Evolutionary conservation across 1,140 invertebrate species (phyloP), one percentile per base, ranked within the genome.

Genomic region (Drosophila lacteicornis): DNA sequence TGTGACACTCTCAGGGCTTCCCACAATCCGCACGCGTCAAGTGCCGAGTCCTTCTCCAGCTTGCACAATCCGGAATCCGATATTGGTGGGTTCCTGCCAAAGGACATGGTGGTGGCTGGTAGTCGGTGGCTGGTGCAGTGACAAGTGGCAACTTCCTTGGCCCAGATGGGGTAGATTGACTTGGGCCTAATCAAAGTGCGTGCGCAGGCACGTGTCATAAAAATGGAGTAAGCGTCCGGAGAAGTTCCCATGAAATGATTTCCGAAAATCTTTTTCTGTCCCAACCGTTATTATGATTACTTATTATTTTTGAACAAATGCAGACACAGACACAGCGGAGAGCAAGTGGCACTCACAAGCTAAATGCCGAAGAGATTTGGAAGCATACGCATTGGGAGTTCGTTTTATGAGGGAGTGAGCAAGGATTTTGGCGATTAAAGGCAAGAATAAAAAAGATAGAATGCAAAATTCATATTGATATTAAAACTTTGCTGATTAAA

Each of bases 271-370:
- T 81, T 71, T 71, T 61, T 63, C 66, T 59, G 27, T 61, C 42
- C 49, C 59, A 79, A 81, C 66, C 73, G 65, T 75, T 78, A 81
- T 88, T 90, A 81, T 88, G 84, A 88, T 88, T 85, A 84, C 77
- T 85, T 88, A 85, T 87, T 90, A 75, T 84, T 79, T 82, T 76
- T 68, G 70, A 90, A 40, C 75, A 90, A 85, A 71, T 85, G 85
- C 85, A 80, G 25, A 63, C 46, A 7, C 25, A 43, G 33, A 61
- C 5, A 30, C 25, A 53, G 27, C 5, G 43, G 56, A 40, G 9
- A 69, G 42, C 8, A 25, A 25, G 30, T 59, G 27, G 42, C 19
- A 46, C 40, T 65, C 43, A 22, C 27, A 30, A 19, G 49, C 80
- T 88, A 88, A 90, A 84, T 75, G 67, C 74, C 74, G 59, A 79